These are phyloP conservation scores for Cotesia vestalis DNA, from an alignment of 1,140 invertebrate species.

Conservation along the genomic window DNA sequence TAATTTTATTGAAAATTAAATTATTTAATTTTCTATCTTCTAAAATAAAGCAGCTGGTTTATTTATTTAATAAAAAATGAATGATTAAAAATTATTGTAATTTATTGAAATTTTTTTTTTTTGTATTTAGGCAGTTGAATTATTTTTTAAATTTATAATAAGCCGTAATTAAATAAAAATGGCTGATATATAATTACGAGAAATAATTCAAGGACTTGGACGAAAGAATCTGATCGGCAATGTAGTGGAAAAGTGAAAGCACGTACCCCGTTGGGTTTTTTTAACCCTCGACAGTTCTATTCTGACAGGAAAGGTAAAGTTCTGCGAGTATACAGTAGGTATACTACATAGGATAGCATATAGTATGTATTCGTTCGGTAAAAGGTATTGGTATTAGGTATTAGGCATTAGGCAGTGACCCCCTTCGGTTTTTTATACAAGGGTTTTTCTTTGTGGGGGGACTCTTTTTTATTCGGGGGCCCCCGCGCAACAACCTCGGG, in stretches of 20 bases:
- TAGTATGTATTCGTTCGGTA: background rate
- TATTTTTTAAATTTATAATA: background rate
- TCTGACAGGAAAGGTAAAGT: no score
- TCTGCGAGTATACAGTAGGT: background rate
- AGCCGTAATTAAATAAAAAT: background rate
- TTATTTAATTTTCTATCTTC: no score
- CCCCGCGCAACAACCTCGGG: conserved; percentile 46
- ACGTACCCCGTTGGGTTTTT: conserved; percentile 11
- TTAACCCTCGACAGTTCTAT: conserved; percentile 8
- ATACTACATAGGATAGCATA: no score
- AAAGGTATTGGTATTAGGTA: conserved; percentile 34
- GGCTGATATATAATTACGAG: background rate
- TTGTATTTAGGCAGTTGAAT: background rate
- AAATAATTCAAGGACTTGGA: background rate
- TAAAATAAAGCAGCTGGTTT: no score
- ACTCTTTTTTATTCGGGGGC: conserved; percentile 56
- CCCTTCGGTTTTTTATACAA: conserved; percentile 64
- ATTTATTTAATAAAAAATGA: no score
- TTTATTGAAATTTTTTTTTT: no score
- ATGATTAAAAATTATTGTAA: no score
- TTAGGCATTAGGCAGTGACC: conserved; percentile 52
- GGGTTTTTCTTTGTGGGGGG: conserved; percentile 57
- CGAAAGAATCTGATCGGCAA: background rate
- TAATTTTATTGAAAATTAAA: no score
- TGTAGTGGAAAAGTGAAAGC: conserved; percentile 25